Evolutionary conservation across 1,140 invertebrate genomes (phyloP).

Genomic region (Telenomus remus): DNA sequence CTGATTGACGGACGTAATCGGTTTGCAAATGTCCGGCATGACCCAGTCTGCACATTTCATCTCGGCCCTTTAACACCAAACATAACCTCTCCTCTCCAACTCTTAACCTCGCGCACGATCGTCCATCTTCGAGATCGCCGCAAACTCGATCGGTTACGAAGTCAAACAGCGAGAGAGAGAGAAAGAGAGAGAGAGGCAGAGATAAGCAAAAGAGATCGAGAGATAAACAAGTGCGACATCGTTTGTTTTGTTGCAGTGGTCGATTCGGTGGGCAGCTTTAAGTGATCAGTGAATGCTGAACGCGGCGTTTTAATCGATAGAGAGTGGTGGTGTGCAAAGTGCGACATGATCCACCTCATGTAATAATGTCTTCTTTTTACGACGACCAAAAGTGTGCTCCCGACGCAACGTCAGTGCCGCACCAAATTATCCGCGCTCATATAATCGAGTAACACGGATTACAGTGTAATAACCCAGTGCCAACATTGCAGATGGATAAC

Average conservation of each 20-base stretch:
- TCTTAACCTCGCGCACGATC: conserved; percentile 34
- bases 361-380: conserved; percentile 58
- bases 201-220: conserved; percentile 2
- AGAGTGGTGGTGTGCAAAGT: conserved; percentile 51
- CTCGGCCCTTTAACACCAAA: conserved; percentile 44
- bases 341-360: conserved; percentile 46
- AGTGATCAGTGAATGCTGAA: conserved; percentile 52
- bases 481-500: conserved; percentile 74
- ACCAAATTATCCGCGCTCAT: conserved; percentile 61
- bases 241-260: conserved; percentile 49
- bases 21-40: conserved; percentile 42
- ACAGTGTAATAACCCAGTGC: conserved; percentile 70
- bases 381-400: conserved; percentile 54
- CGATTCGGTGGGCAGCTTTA: conserved; percentile 30
- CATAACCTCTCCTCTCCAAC: conserved; percentile 40
- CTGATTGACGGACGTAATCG: conserved; percentile 3
- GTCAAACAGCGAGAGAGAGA: not conserved
- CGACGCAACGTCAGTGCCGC: conserved; percentile 32
- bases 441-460: conserved; percentile 64
- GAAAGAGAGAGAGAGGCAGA: conserved; percentile 3
- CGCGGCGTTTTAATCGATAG: conserved; percentile 46
- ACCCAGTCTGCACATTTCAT: conserved; percentile 40
- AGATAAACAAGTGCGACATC: conserved; percentile 19
- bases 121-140: conserved; percentile 24
- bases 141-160: not conserved